A percentile compares a stretch with the other conserved stretches of the same genome.
Conservation (phyloP, 2,113 vertebrate species). For the Trachemys scripta region DNA sequence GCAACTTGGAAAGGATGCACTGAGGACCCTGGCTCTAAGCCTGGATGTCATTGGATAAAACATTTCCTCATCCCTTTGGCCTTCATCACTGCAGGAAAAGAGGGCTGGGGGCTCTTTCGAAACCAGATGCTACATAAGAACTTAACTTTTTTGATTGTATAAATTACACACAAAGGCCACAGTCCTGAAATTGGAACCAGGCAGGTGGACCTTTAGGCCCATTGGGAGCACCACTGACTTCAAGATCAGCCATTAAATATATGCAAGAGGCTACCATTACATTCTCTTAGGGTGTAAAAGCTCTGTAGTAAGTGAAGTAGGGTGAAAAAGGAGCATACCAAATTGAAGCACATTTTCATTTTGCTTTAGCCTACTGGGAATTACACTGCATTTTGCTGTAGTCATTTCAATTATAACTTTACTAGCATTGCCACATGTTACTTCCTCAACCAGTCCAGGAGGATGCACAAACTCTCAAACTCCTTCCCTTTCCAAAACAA, state of each 20-base stretch:
- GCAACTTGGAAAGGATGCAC: neutral
- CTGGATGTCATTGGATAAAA: neutral
- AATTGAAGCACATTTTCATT: neutral
- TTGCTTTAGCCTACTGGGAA: accelerated
- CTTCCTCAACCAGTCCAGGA: accelerated
- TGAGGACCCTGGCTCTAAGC: neutral
- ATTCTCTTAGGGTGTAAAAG: neutral
- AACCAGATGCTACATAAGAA: accelerated
- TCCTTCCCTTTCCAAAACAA: neutral
- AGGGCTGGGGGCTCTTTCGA: neutral
- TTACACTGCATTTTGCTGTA: neutral
- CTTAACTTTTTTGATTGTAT: neutral
- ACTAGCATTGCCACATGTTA: neutral
- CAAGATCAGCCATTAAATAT: neutral
- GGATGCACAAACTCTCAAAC: neutral
- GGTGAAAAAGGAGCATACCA: neutral
- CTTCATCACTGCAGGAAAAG: neutral
- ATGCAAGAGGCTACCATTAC: neutral
- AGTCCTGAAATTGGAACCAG: accelerated
- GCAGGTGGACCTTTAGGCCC: neutral
- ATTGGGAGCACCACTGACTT: neutral
- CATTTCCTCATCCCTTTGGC: neutral
- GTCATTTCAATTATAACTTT: neutral
- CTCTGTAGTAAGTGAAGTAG: neutral
- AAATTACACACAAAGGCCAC: neutral